Percentiles rank a stretch among this genome's conserved stretches.
Conservation (phyloP, 2,888 invertebrate species). For the Euzophera pinguis region DNA sequence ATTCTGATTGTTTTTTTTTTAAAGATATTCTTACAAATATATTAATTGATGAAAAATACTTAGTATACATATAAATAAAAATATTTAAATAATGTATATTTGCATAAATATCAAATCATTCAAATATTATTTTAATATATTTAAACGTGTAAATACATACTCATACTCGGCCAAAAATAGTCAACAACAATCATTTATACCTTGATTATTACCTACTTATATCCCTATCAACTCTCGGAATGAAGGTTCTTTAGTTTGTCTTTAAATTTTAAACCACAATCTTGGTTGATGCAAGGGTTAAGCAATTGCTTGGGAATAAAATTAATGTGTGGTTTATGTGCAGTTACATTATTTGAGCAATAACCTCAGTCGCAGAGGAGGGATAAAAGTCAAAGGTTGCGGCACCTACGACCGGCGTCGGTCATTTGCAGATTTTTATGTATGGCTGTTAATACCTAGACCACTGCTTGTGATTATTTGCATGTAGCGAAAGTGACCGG, state of each 20-base stretch:
- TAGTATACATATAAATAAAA: too few relatives aligned
- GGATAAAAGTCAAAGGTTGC: constrained; percentile 29
- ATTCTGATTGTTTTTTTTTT: too few relatives aligned
- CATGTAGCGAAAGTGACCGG: constrained; percentile 61
- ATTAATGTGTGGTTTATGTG: constrained; percentile 12
- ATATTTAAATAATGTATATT: too few relatives aligned
- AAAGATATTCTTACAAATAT: too few relatives aligned
- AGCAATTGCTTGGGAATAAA: constrained; percentile 12
- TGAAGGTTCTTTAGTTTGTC: not conserved
- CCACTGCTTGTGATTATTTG: constrained; percentile 30
- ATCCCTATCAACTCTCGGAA: too few relatives aligned
- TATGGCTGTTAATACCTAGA: constrained; percentile 17
- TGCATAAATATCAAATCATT: too few relatives aligned
- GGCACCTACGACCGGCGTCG: constrained; percentile 15
- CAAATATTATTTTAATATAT: too few relatives aligned
- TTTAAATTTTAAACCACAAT: not conserved
- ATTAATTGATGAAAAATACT: too few relatives aligned
- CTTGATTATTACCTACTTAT: too few relatives aligned
- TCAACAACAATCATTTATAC: too few relatives aligned
- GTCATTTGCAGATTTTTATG: constrained; percentile 24
- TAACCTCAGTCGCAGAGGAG: constrained; percentile 15
- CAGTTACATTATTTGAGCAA: constrained; percentile 21
- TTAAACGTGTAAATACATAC: too few relatives aligned
- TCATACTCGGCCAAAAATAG: too few relatives aligned
- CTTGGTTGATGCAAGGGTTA: constrained; percentile 4